phyloP scores from a whole-genome alignment of 2,888 invertebrate genomes.

The Leucoma salicis region DNA sequence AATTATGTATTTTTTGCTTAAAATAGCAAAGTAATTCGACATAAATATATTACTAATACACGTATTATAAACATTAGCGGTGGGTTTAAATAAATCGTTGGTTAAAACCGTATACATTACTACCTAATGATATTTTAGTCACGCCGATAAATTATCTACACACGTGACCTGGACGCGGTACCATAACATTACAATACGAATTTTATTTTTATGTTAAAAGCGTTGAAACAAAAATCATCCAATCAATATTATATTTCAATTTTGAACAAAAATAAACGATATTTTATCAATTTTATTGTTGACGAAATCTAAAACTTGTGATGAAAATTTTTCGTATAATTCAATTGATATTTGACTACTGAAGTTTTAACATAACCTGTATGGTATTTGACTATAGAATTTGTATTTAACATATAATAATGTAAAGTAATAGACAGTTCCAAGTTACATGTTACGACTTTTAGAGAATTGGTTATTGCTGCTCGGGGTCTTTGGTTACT shows the following conservation, averaged over 20 bases:
- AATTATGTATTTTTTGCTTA: neutral
- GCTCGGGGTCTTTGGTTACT: too few species aligned
- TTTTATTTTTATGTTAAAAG: conserved; percentile 31
- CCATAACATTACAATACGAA: conserved; percentile 33
- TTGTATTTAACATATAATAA: neutral
- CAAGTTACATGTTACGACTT: too few species aligned
- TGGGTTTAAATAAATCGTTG: neutral
- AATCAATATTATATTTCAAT: conserved; percentile 26
- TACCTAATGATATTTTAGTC: too few species aligned
- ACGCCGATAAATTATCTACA: too few species aligned
- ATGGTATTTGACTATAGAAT: neutral
- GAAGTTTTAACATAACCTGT: neutral
- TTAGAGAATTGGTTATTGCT: too few species aligned
- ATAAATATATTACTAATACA: neutral
- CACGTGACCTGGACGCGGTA: too few species aligned
- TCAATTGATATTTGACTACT: conserved; percentile 16
- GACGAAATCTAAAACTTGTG: conserved; percentile 16
- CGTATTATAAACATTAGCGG: neutral
- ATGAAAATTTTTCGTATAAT: neutral
- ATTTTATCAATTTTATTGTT: conserved; percentile 16
- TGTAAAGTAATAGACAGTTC: too few species aligned
- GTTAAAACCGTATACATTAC: too few species aligned
- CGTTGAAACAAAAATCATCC: conserved; percentile 18
- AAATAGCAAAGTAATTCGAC: neutral
- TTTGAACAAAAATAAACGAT: conserved; percentile 11